Conservation (phyloP, 2,888 invertebrate species). For the Mythimna albipuncta region DNA sequence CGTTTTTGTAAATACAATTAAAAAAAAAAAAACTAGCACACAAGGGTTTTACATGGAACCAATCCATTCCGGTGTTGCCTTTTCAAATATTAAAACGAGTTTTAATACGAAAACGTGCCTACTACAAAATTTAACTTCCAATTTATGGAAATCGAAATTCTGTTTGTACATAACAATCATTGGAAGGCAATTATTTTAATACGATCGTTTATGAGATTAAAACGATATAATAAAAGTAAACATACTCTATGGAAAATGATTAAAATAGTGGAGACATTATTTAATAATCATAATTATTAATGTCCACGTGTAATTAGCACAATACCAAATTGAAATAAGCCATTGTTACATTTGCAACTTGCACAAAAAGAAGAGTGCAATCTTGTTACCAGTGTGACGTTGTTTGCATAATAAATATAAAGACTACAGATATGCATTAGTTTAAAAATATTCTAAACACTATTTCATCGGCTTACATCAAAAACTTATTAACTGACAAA, state of each 20-base stretch:
- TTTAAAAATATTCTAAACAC: too few species aligned
- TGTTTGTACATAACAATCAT: constrained; percentile 25
- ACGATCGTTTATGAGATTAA: constrained; percentile 20
- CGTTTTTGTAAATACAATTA: not conserved
- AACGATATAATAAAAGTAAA: constrained; percentile 39
- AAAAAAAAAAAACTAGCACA: constrained; percentile 11
- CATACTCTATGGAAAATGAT: constrained; percentile 14
- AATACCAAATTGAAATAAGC: constrained; percentile 2
- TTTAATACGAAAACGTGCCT: constrained; percentile 45
- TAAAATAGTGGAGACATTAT: constrained; percentile 2
- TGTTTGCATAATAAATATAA: too few species aligned
- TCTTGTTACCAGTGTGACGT: too few species aligned
- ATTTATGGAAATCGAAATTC: constrained; percentile 45
- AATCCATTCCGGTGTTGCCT: constrained; percentile 46
- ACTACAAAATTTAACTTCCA: constrained; percentile 47
- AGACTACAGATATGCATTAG: too few species aligned
- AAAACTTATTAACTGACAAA: too few species aligned
- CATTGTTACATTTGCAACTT: not conserved
- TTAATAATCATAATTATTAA: constrained; percentile 18
- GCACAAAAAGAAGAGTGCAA: not conserved
- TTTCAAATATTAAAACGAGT: constrained; percentile 52
- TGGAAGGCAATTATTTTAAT: constrained; percentile 38
- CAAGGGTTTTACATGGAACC: constrained; percentile 34
- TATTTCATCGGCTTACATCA: too few species aligned
- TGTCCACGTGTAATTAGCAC: constrained; percentile 11